Evolutionary conservation across 2,888 invertebrate species (phyloP).

Genomic region (Caenorhabditis sp.): DNA sequence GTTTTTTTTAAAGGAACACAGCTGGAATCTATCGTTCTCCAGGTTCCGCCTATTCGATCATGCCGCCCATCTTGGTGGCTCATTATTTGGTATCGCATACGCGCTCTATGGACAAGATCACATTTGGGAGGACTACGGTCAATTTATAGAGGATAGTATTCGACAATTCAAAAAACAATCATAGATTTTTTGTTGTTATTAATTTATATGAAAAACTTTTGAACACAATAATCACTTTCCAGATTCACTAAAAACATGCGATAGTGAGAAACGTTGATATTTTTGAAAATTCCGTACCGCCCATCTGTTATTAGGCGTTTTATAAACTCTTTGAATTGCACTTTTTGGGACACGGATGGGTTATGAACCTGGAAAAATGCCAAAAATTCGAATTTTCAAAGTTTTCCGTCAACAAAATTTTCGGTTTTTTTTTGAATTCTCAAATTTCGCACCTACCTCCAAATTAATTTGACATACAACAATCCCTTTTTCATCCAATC

Average conservation of each 20-base stretch:
- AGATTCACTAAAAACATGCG: neutral
- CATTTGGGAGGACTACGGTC: slow-evolving; percentile 2
- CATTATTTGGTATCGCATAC: slow-evolving; percentile 82
- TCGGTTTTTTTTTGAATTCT: too few relatives aligned
- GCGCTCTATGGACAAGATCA: slow-evolving; percentile 30
- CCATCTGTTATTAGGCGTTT: neutral
- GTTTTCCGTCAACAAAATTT: too few relatives aligned
- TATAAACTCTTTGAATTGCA: neutral
- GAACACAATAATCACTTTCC: neutral
- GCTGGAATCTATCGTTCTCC: neutral
- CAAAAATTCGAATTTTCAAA: too few relatives aligned
- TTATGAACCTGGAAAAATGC: neutral
- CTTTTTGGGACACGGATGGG: neutral
- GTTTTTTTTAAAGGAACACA: neutral
- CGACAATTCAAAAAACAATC: neutral
- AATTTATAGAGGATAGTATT: neutral
- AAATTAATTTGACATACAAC: slow-evolving; percentile 25
- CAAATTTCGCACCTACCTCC: slow-evolving; percentile 15
- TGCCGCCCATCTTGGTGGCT: slow-evolving; percentile 96
- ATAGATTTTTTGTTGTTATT: neutral
- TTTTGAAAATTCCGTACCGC: neutral
- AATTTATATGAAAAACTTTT: neutral
- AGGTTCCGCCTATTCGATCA: slow-evolving; percentile 95
- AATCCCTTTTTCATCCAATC: slow-evolving; percentile 11
- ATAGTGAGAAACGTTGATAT: neutral